Base-by-base conservation (phyloP, 1,140 invertebrate genomes). In the Atta texana region DNA sequence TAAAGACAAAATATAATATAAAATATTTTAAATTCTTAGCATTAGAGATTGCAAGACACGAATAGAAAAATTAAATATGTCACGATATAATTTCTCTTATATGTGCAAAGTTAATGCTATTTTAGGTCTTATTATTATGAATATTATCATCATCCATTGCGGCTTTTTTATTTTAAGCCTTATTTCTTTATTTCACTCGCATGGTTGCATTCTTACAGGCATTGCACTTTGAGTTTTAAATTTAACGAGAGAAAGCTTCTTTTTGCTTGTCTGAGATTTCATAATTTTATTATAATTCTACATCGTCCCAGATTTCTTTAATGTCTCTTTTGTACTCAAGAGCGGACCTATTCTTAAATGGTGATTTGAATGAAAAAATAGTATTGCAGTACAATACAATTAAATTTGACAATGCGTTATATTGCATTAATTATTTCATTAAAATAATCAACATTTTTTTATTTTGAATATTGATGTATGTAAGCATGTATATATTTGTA, bases 51-150 rank as follows among this genome's bases (percentile, higher is more conserved):
- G 6, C 0, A 44, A 71, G 12, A 39, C 5, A 8, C 21, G 8
- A 55, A 68, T 68, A 53, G 6, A 57, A 12, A 66, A 85, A 49
- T 44, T 59, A 28, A 4, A 77, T 53, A 63, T 31, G 24, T 24
- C 57, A 44, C 8, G 39, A 44, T 44, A 44, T 64, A 31, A 74
- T 64, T 66, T n/a, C 3, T 39, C 28, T 66, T 66, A 39, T 1
- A 8, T n/a, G 16, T n/a, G 6, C 59, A 55, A 80, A 74, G 5
- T 69, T 39, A 39, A 24, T 63, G 39, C 18, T 72, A 87, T 87
- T 90, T 87, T 57, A 74, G n/a, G 34, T n/a, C 21, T 39, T 63
- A 53, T 72, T 18, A 51, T 39, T 3, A 1, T 59, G 5, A 16
- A 59, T 8, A 59, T 59, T 59, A 59, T 8, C 14, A 59, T 8